phyloP scores from a whole-genome alignment of 2,888 invertebrate genomes.

The Zootermopsis nevadensis region DNA sequence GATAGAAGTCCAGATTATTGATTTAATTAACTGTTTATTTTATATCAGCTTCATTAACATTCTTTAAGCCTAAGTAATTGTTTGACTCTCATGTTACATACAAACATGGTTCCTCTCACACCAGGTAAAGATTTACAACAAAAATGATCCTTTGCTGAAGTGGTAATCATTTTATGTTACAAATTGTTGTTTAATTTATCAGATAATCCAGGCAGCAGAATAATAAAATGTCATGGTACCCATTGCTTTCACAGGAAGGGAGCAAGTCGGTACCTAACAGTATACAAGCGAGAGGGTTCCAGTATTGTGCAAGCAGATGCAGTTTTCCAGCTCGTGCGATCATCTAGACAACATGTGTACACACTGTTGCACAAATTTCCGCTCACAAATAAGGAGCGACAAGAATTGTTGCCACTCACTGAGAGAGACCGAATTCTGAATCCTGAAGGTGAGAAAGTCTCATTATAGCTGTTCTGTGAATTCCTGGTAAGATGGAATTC shows the following conservation, averaged over 20 bases:
- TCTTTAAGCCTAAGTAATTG: no score
- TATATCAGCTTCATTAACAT: no score
- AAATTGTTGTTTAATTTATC: slow-evolving; percentile 11
- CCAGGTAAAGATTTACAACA: not conserved
- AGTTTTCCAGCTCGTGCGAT: slow-evolving; percentile 71
- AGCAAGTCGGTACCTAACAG: slow-evolving; percentile 74
- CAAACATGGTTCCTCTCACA: no score
- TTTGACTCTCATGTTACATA: no score
- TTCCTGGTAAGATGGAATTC: no score
- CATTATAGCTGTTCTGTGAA: no score
- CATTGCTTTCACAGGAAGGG: slow-evolving; percentile 66
- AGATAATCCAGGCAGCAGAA: not conserved
- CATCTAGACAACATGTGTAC: slow-evolving; percentile 72
- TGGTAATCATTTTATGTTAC: not conserved
- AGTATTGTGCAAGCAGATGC: slow-evolving; percentile 76
- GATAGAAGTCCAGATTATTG: no score
- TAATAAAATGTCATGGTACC: not conserved
- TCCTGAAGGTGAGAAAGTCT: slow-evolving; percentile 41
- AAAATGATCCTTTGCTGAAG: not conserved
- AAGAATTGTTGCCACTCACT: slow-evolving; percentile 75
- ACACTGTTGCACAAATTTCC: slow-evolving; percentile 75
- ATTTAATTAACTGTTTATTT: no score
- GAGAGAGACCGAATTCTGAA: slow-evolving; percentile 64
- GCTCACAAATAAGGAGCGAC: slow-evolving; percentile 75
- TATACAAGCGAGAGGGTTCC: slow-evolving; percentile 76